Evolutionary conservation across 2,797 vertebrate species (phyloP), one percentile per base, ranked within the genome.

Genomic region (Psittacula echo): DNA sequence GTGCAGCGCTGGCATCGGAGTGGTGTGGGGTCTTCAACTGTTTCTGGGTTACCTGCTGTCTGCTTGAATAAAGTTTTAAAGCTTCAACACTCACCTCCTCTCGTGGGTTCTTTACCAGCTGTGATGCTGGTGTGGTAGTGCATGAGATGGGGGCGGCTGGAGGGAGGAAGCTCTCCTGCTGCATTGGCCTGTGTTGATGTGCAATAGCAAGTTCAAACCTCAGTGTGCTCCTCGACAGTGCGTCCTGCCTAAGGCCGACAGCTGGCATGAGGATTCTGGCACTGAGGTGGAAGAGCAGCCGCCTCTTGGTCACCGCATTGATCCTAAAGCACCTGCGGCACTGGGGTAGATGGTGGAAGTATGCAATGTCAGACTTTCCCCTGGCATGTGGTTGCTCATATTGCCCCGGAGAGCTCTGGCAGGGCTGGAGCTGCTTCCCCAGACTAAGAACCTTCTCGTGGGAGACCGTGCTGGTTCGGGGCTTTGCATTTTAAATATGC

Each of bases 21-120:
- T 71, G 77, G 41, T 48, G 71, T 81, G 93, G 47, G 50, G 30
- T 83, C 32, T 30, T 72, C 22, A 87, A 62, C 34, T 90, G 74
- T 54, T 85, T 85, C 32, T 73, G 60, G 48, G 27, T 89, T 91
- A 81, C 20, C 73, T 96, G 91, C 87, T 95, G 56, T 85, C 87
- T 86, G 94, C 62, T 93, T 88, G 22, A 96, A 96, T 96, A 96
- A 96, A 96, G 75, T 91, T 75, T 90, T 85, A 50, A 91, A 86
- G 83, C 83, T 93, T 88, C 32, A 92, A 84, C 21, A 19, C 30
- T 71, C 10, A 5, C 2, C 14, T 80, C 16, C 6, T 90, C 10
- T 44, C 0, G 4, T 93, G 64, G 11, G 7, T 96, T 95, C 60
- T 83, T 96, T 53, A 9, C 44, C 70, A 85, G 42, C 65, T 2